These are phyloP conservation scores for Hermodice carunculata DNA, from an alignment of 2,888 invertebrate species.

Conservation along the genomic window DNA sequence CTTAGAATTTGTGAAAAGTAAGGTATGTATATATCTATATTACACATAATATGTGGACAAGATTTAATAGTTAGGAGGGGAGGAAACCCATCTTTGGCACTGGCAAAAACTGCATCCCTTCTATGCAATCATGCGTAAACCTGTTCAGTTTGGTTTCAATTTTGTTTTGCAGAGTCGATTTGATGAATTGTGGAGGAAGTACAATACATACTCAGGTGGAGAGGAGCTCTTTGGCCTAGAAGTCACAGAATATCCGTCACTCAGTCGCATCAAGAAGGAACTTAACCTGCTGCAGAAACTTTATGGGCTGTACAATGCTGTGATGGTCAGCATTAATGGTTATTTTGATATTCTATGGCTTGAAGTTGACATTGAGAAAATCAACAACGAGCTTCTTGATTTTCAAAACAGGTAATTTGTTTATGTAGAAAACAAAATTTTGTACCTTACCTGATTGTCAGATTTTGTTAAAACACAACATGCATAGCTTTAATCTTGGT, in stretches of 20 bases:
- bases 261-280: constrained; percentile 62
- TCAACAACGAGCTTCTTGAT: constrained; percentile 62
- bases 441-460: too few relatives aligned
- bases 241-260: constrained; percentile 62
- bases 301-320: constrained; percentile 65
- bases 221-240: constrained; percentile 67
- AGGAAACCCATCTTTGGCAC: too few relatives aligned
- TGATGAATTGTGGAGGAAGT: constrained; percentile 66
- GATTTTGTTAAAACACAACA: too few relatives aligned
- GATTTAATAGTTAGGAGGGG: too few relatives aligned
- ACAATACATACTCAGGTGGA: constrained; percentile 63
- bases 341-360: constrained; percentile 68
- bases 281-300: constrained; percentile 66
- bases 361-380: constrained; percentile 68
- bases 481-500: too few relatives aligned
- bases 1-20: too few relatives aligned
- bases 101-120: too few relatives aligned
- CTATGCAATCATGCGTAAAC: too few relatives aligned
- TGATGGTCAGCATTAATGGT: constrained; percentile 64
- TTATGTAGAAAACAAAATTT: too few relatives aligned
- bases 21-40: too few relatives aligned
- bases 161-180: constrained; percentile 52
- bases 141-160: too few relatives aligned
- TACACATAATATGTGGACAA: too few relatives aligned
- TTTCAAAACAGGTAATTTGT: constrained; percentile 65